Evolutionary conservation across 2,113 vertebrate species (phyloP).

Genomic region (Amblyornis subalaris): DNA sequence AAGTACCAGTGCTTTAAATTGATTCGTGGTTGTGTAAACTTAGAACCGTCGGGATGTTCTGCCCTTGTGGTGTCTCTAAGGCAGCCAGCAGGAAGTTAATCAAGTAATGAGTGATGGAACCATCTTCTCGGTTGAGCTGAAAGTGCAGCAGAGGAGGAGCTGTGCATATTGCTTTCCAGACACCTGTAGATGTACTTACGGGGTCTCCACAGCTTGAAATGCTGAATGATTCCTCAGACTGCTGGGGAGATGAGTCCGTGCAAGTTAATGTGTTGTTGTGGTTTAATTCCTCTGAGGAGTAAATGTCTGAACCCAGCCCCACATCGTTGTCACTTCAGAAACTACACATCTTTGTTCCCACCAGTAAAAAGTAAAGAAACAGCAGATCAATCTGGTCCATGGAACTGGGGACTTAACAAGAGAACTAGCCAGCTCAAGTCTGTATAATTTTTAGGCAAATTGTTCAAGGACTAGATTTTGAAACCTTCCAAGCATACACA

Average conservation of each 20-base stretch:
- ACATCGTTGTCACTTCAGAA: background rate
- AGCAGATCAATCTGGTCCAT: background rate
- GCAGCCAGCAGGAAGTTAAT: background rate
- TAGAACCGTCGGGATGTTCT: background rate
- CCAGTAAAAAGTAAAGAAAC: background rate
- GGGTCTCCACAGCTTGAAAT: background rate
- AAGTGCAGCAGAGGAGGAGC: background rate
- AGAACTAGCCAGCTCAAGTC: background rate
- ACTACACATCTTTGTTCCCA: background rate
- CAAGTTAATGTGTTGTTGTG: background rate
- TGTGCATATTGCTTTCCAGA: background rate
- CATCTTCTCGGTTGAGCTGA: background rate
- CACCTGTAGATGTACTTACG: background rate
- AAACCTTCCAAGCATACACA: background rate
- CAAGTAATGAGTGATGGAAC: background rate
- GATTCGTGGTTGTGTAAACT: background rate
- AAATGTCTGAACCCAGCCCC: background rate
- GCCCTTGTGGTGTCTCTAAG: background rate
- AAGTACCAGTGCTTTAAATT: background rate
- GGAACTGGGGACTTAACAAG: background rate
- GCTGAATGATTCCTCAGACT: background rate
- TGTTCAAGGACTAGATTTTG: background rate
- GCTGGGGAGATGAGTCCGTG: background rate
- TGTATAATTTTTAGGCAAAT: background rate
- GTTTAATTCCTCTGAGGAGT: background rate